Evolutionary conservation across 1,140 invertebrate genomes (phyloP), one percentile per base, ranked within the genome.

Genomic region (Rhyacophila brunnea): DNA sequence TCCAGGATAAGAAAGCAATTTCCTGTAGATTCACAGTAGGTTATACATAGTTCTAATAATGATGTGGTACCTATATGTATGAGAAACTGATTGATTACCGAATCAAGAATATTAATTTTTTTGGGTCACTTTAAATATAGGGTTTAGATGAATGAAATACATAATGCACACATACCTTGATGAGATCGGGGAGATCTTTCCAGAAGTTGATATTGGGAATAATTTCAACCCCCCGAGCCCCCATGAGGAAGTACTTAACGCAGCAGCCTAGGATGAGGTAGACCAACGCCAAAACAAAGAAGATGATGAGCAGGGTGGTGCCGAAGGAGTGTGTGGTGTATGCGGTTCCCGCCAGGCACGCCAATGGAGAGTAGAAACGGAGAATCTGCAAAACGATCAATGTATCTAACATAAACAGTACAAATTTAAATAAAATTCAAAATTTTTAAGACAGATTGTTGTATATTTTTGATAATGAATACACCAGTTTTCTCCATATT

Each of bases 171-270:
- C 64, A 69, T 71, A 82, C 82, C 68, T 71, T 80, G n/a, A 82
- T 72, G 63, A 83, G 72, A 66, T 72, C 71, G 14, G 81, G 81
- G 35, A 83, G 64, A 49, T 80, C 78, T 23, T 67, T 70, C 82
- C 82, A 83, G 67, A 83, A 83, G 56, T 70, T 74, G 47, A 80
- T 65, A 68, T 83, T 82, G 1, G 82, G 82, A 60, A 83, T 75
- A 23, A 82, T 72, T 71, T 83, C 82, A 13, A 77, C 57, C 3
- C 82, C 81, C 9, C 79, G 75, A 6, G 82, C 82, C 14, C 82
- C 81, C 74, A 81, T 78, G 10, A 81, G 64, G 67, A 81, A 83
- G 68, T 80, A 78, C 68, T 81, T 78, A 0, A 81, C 75, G 34
- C 74, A 71, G 62, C 73, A 72, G 36, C 81, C 82, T 1, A 77